Evolutionary conservation across 2,888 invertebrate species (phyloP), one percentile per base, ranked within the genome.

Genomic region (Nudaria mundana): DNA sequence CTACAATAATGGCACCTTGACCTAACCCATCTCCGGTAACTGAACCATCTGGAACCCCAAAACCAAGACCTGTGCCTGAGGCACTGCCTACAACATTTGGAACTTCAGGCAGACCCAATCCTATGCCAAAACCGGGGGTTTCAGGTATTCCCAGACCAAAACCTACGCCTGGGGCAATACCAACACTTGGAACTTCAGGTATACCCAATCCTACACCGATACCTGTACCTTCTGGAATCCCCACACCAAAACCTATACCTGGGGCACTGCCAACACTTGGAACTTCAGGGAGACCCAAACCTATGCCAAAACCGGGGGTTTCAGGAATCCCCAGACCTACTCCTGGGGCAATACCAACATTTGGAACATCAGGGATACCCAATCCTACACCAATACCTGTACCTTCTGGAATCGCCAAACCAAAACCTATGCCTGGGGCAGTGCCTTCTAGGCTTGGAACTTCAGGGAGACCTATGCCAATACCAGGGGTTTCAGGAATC

Each of bases 11-110:
- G 3, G 12, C 26, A 13, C 13, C 26, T 8, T 7, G 7, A 7
- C 12, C 7, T 7, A 5, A 5, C 1, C 26, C 26, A 23, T 3
- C 23, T 0, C 87, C 87, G 48, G 73, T 79, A 88, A 57, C 0
- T 87, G 87, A 0, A 87, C 84, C 5, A 68, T 51, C 40, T 80
- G 77, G 67, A 87, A 88, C 40, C n/a, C n/a, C n/a, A n/a, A n/a
- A n/a, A n/a, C n/a, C n/a, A n/a, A n/a, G n/a, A n/a, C 20, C 20
- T 4, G 8, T 8, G 5, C 6, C 20, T 3, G 18, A 18, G 5
- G 7, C 20, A 20, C 5, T 5, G 6, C 20, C 20, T 7, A 8
- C 3, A 20, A 8, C 20, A 5, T 20, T 20, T 20, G 20, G 7
- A 20, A 5, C 20, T 20, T n/a, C n/a, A n/a, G n/a, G n/a, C 76